Base-by-base conservation (phyloP, 1,140 invertebrate species). In the Ditylenchus dipsaci region DNA sequence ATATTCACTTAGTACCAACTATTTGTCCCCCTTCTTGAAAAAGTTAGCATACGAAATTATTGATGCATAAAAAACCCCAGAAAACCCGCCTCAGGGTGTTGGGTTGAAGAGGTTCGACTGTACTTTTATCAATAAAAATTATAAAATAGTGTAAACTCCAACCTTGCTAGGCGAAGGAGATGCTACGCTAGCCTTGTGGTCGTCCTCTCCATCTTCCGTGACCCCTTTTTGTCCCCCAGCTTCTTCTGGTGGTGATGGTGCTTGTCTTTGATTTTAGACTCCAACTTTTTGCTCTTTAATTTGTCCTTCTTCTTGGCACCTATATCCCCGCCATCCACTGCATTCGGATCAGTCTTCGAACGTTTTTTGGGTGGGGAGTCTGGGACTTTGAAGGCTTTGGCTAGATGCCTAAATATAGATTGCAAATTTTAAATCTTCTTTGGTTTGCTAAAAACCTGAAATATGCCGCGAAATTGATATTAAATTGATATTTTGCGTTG, bases 261-360 rank as follows among this genome's bases (percentile, higher is more conserved):
- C 72, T 53, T 30, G 17, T 33, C 69, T 38, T 30, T 63, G 27
- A 21, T 42, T 26, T 64, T 30, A 3, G 21, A 42, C 29, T 26
- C 38, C n/a, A 26, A 69, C 58, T 71, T 30, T n/a, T 61, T 59
- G 26, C 62, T 75, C 30, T 65, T 75, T 19, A 74, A 53, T 8
- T 19, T 19, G 3, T 53, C 30, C 27, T 61, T 61, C 59, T 67
- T 62, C 59, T 69, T 65, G n/a, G 62, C 67, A 1, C 27, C 58
- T 8, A 42, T 29, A 33, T 64, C 45, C 1, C 27, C 21, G 15
- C 26, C 42, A 42, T 67, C 67, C 11, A 42, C 23, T 38, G 38
- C 30, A 8, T 38, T 43, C 47, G 43, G 58, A 42, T 60, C 33
- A 21, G 19, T 30, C 38, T 53, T 68, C 9, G 49, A 13, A 30